A percentile compares a stretch with the other conserved stretches of the same genome.
phyloP scores from a whole-genome alignment of 2,797 vertebrate genomes.

The Schizothorax lantsangensis region DNA sequence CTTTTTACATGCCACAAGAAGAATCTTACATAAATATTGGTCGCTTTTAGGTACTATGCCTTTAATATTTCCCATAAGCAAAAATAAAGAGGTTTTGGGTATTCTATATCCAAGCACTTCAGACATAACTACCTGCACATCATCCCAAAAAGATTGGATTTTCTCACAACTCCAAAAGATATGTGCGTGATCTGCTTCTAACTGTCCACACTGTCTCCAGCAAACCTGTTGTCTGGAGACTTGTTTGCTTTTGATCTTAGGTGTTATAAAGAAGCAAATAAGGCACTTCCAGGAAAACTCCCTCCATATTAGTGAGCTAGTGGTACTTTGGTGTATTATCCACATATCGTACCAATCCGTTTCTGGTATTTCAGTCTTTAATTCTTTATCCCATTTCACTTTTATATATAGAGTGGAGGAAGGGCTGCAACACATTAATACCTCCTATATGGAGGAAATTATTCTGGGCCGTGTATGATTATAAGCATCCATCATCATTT shows the following conservation, averaged over 20 bases:
- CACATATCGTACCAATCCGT: constrained; percentile 13
- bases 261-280: constrained; percentile 22
- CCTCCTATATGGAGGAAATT: background rate
- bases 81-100: background rate
- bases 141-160: background rate
- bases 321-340: constrained; percentile 10
- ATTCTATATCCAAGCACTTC: background rate
- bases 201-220: background rate
- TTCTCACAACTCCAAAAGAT: background rate
- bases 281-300: constrained; percentile 34
- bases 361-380: constrained; percentile 25
- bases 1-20: too few species aligned
- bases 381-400: constrained; percentile 20
- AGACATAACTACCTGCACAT: background rate
- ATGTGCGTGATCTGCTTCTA: background rate
- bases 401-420: background rate
- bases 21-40: too few species aligned
- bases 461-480: background rate
- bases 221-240: background rate
- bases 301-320: constrained; percentile 16
- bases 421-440: background rate
- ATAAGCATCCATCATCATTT: constrained; percentile 16
- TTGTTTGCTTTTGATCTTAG: constrained; percentile 33
- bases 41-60: too few species aligned
- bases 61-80: background rate